Percentiles rank a stretch among this genome's conserved stretches.
Evolutionary conservation across 2,888 invertebrate species (phyloP).

Genomic region (Ophion ventricosus): DNA sequence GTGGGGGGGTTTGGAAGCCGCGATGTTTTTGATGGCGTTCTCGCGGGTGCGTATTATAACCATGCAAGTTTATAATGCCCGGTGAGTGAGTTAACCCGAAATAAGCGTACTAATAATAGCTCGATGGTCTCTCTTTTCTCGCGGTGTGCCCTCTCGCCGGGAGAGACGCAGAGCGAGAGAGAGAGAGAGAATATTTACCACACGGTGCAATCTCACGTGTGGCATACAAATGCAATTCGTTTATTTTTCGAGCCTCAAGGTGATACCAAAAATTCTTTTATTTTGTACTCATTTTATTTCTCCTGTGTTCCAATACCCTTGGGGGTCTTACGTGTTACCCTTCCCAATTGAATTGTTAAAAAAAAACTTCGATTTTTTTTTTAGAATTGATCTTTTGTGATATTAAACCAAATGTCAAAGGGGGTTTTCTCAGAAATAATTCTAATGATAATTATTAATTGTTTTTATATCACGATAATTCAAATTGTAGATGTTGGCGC

Average conservation of each 20-base stretch:
- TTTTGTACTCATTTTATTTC: too few relatives aligned
- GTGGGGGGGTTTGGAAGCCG: neutral
- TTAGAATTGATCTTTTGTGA: too few relatives aligned
- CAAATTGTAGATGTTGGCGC: too few relatives aligned
- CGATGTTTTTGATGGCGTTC: neutral
- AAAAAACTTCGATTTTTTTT: too few relatives aligned
- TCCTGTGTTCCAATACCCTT: too few relatives aligned
- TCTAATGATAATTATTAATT: too few relatives aligned
- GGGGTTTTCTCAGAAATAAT: too few relatives aligned
- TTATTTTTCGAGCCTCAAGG: conserved; percentile 2
- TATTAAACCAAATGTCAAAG: too few relatives aligned
- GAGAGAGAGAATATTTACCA: neutral
- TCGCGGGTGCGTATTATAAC: conserved; percentile 14
- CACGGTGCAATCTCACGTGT: conserved; percentile 17
- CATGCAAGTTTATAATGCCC: conserved; percentile 40
- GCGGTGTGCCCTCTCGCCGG: conserved; percentile 4
- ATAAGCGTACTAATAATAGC: conserved; percentile 52
- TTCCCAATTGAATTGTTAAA: too few relatives aligned
- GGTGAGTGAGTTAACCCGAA: conserved; percentile 55
- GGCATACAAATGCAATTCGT: conserved; percentile 16
- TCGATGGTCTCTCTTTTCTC: conserved; percentile 9
- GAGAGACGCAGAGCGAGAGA: neutral
- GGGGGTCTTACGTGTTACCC: too few relatives aligned
- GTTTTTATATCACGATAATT: too few relatives aligned
- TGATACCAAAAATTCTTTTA: neutral